A percentile compares a stretch with the other conserved stretches of the same genome.
Evolutionary conservation across 1,140 invertebrate genomes (phyloP).

Genomic region (Thaumetopoea pityocampa): DNA sequence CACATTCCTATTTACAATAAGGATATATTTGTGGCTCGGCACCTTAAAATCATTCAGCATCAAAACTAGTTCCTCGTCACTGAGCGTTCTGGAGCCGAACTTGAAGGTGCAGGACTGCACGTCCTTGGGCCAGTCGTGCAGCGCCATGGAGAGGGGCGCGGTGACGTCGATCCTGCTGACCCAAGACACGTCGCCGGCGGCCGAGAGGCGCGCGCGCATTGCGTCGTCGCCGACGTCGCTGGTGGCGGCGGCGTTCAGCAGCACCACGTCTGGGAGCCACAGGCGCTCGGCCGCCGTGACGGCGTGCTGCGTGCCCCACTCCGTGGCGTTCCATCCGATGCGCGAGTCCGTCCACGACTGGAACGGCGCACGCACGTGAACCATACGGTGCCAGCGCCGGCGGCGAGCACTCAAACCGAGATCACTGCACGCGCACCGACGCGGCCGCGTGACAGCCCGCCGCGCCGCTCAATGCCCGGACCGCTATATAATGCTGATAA

Average conservation of each 20-base stretch:
- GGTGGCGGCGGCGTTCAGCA: slow-evolving; percentile 37
- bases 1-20: too few species aligned
- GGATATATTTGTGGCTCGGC: too few species aligned
- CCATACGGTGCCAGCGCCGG: too few species aligned
- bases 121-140: slow-evolving; percentile 49
- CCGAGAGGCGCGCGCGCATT: slow-evolving; percentile 35
- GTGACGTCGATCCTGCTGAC: slow-evolving; percentile 35
- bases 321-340: slow-evolving; percentile 44
- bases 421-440: too few species aligned
- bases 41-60: slow-evolving; percentile 26
- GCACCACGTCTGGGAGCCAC: slow-evolving; percentile 49
- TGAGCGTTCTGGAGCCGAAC: slow-evolving; percentile 42
- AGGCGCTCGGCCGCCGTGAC: slow-evolving; percentile 37
- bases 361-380: too few species aligned
- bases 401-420: too few species aligned
- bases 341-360: slow-evolving; percentile 55
- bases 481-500: too few species aligned
- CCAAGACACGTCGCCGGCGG: slow-evolving; percentile 38
- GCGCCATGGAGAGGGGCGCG: slow-evolving; percentile 33
- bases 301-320: slow-evolving; percentile 38
- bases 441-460: too few species aligned
- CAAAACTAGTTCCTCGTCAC: slow-evolving; percentile 32
- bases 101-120: slow-evolving; percentile 34
- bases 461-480: too few species aligned
- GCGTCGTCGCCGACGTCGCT: slow-evolving; percentile 22